Evolutionary conservation across 2,888 invertebrate genomes (phyloP).

Genomic region (Lasiommata megera): DNA sequence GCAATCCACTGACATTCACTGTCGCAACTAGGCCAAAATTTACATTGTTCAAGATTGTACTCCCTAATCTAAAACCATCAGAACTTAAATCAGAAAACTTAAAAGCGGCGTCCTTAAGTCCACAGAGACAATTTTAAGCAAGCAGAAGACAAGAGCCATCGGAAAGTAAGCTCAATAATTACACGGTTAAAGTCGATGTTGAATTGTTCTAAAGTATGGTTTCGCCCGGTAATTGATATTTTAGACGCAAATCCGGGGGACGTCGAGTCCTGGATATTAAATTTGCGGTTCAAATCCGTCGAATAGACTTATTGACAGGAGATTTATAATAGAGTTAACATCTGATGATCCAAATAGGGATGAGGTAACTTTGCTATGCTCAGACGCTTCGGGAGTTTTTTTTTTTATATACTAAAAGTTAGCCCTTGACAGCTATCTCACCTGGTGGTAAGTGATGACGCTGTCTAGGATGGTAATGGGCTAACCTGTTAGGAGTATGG

Average conservation of each 20-base stretch:
- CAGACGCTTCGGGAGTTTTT: background rate
- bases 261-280: constrained; percentile 35
- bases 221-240: constrained; percentile 28
- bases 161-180: constrained; percentile 18
- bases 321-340: constrained; percentile 35
- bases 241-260: constrained; percentile 33
- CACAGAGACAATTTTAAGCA: constrained; percentile 25
- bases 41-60: constrained; percentile 5
- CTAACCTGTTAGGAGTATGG: too few relatives aligned
- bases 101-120: constrained; percentile 24
- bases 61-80: constrained; percentile 21
- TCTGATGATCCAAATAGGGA: constrained; percentile 19
- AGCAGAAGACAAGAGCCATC: constrained; percentile 2
- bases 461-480: too few relatives aligned
- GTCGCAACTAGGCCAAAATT: background rate
- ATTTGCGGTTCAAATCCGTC: constrained; percentile 37
- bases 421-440: too few relatives aligned
- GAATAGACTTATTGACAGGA: constrained; percentile 37
- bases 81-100: constrained; percentile 33
- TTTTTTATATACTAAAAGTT: background rate
- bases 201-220: constrained; percentile 1
- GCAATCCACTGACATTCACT: background rate
- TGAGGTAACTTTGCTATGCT: constrained; percentile 1
- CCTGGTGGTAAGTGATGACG: too few relatives aligned
- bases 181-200: constrained; percentile 15